Evolutionary conservation across 2,113 vertebrate species (phyloP), one percentile per base, ranked within the genome.

Genomic region (Lates calcarifer): DNA sequence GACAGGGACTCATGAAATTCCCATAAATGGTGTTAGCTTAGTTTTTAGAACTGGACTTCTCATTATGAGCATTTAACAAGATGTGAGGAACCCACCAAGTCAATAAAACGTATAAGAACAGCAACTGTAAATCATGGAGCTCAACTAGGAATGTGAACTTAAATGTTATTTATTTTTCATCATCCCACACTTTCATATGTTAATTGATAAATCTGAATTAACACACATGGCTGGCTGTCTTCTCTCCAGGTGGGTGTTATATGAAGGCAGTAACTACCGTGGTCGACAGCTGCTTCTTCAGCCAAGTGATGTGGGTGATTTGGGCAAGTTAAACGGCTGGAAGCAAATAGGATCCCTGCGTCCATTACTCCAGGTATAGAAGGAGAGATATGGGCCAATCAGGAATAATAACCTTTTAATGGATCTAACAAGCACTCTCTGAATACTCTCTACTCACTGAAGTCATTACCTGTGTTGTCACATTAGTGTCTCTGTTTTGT

Each of bases 341-440:
- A 89, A 88, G 60, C 94, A 91, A n/a, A 95, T 99, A 64, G 97
- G 97, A 79, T 99, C 98, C 80, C 90, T 99, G 6, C 95, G 97
- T 35, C 97, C 98, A 20, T 92, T 99, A 74, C 53, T 94, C 39
- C 98, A 98, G 97, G 98, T 99, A 94, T 37, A 79, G 26, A 56
- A 6, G 17, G 26, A 79, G 15, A 14, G 13, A 6, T 3, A 8
- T 33, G n/a, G 6, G 10, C 2, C 24, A 31, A 29, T 68, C 3
- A 67, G 2, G 61, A 49, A 39, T 10, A 2, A 20, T 18, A 18
- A 18, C 20, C 43, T 18, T 47, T 12, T n/a, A 31, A 18, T 57
- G n/a, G n/a, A 5, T 26, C 24, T 64, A 26, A 26, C n/a, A 26
- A 55, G 12, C 11, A 45, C 17, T n/a, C n/a, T n/a, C n/a, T 18